Base-by-base conservation (phyloP, 2,888 invertebrate genomes). In the Zootermopsis nevadensis region DNA sequence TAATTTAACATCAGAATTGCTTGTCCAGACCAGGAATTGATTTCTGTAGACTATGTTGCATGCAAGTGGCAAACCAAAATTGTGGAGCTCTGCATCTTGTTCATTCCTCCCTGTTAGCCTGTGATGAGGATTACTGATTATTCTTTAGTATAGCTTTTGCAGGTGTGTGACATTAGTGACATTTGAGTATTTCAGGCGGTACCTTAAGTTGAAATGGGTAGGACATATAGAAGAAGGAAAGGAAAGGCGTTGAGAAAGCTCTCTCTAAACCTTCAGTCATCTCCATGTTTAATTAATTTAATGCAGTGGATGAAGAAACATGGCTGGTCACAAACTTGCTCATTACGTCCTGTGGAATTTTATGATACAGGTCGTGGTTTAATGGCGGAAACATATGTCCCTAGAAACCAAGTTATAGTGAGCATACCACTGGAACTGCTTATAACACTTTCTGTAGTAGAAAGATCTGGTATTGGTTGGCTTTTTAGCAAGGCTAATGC, bases 351-450 rank as follows among this genome's bases (percentile, higher is more conserved):
- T n/a, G 91, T 92, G 12, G 87, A 91, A 83, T 96, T 95, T 88
- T 85, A 90, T 38, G 88, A 90, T 19, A 96, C 95, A 8, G 96
- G 96, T 15, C 92, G 97, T 83, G 97, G 97, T 33, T 90, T 97
- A 35, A 91, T 93, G 87, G 93, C 95, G 0, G 92, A 91, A 86
- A 90, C 89, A 86, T 89, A 88, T 69, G 90, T 95, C 55, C 86
- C 87, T 15, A 87, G 90, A 35, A 93, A 93, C 80, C 93, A 94
- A 86, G 89, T 88, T 90, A 92, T 91, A 84, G 89, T 88, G 84
- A 89, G 87, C 91, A 92, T 92, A 90, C 93, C 91, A 86, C 88
- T 86, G 87, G 90, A 87, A 89, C 91, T 89, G 84, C 88, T 90
- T 87, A 91, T 89, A 88, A 93, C 91, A 86, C 90, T 87, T 22